Evolutionary conservation across 2,888 invertebrate genomes (phyloP).

Genomic region (Patella depressa): DNA sequence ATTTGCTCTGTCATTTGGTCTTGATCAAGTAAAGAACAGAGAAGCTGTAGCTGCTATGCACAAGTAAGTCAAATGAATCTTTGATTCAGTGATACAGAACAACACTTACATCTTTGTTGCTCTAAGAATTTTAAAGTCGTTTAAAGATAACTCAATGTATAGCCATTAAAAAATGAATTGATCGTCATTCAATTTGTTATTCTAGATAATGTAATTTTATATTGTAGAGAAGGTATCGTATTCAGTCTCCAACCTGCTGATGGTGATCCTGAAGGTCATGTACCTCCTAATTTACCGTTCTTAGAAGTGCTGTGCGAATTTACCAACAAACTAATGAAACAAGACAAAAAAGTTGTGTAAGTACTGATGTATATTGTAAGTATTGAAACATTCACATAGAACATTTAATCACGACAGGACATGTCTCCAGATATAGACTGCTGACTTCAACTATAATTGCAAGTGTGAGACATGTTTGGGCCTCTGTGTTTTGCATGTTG

Average conservation of each 20-base stretch:
- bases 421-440: too few species aligned
- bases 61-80: conserved; percentile 61
- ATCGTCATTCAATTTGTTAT: too few species aligned
- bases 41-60: conserved; percentile 96
- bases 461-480: too few species aligned
- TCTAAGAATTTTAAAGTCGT: too few species aligned
- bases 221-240: conserved; percentile 85
- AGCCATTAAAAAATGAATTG: too few species aligned
- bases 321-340: conserved; percentile 93
- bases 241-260: conserved; percentile 78
- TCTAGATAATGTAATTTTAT: background rate
- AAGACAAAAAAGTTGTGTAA: conserved; percentile 88
- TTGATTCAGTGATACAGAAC: too few species aligned
- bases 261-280: conserved; percentile 83
- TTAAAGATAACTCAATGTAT: too few species aligned
- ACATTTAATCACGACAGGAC: too few species aligned
- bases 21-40: conserved; percentile 96
- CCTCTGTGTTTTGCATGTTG: too few species aligned
- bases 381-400: too few species aligned
- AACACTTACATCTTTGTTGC: too few species aligned
- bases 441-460: too few species aligned
- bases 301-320: conserved; percentile 97
- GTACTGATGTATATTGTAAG: conserved; percentile 29
- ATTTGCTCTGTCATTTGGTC: conserved; percentile 95
- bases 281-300: conserved; percentile 89